Evolutionary conservation across 1,140 invertebrate genomes (phyloP).

Genomic region (Drosophila virilis): DNA sequence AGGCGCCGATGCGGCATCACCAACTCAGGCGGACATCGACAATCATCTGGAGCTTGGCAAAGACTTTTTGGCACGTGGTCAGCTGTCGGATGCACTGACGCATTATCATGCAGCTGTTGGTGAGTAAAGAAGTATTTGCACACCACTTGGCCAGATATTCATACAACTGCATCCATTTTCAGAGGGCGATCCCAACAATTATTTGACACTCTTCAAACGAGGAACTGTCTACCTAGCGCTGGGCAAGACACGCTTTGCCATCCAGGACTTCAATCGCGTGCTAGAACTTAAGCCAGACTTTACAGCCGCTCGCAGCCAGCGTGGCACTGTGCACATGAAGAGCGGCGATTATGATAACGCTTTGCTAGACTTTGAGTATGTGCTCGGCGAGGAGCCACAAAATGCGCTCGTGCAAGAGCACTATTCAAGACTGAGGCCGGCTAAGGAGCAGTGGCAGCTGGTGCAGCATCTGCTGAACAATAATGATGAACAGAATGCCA

Average conservation of each 20-base stretch:
- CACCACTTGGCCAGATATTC: background rate
- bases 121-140: conserved; percentile 77
- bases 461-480: conserved; percentile 89
- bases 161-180: conserved; percentile 64
- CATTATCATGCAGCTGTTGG: conserved; percentile 99
- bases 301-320: conserved; percentile 93
- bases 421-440: conserved; percentile 87
- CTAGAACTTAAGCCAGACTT: conserved; percentile 98
- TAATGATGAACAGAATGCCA: conserved; percentile 89
- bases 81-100: conserved; percentile 97
- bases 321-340: conserved; percentile 95
- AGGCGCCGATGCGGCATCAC: conserved; percentile 87
- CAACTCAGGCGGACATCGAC: conserved; percentile 91
- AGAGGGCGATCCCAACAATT: conserved; percentile 98
- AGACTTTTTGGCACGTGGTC: conserved; percentile 94
- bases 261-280: conserved; percentile 96
- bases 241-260: conserved; percentile 97
- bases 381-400: conserved; percentile 88
- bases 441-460: conserved; percentile 88
- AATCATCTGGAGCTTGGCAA: conserved; percentile 97
- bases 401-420: conserved; percentile 90
- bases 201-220: conserved; percentile 96
- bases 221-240: conserved; percentile 98
- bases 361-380: conserved; percentile 91
- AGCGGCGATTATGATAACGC: conserved; percentile 94